phyloP scores from a whole-genome alignment of 2,113 vertebrate genomes.

The Lepus timidus region DNA sequence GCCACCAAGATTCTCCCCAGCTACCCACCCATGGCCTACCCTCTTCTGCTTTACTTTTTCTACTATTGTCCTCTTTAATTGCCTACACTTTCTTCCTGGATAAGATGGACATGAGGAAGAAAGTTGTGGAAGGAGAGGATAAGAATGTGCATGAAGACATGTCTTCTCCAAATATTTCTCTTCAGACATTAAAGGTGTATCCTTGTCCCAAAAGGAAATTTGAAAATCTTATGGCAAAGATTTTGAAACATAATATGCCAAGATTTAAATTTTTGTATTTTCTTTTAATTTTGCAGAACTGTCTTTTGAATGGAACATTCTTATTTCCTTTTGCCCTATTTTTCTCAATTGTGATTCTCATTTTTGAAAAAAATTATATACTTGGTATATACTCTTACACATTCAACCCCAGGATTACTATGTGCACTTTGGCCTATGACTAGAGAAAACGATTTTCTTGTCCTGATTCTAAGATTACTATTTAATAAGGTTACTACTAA shows the following conservation, averaged over 20 bases:
- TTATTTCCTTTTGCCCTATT: background rate
- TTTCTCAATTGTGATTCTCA: background rate
- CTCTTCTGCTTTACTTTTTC: background rate
- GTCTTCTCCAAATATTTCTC: background rate
- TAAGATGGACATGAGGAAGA: background rate
- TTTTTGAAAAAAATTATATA: conserved; percentile 1
- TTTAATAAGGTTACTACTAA: conserved; percentile 16
- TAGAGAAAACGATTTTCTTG: background rate
- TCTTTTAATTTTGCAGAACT: background rate
- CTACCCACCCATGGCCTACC: too few relatives aligned
- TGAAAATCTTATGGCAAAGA: background rate
- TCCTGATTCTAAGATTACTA: background rate
- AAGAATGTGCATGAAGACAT: background rate
- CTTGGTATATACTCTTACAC: background rate
- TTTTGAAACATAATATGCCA: background rate
- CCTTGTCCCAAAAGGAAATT: background rate
- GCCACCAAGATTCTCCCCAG: background rate
- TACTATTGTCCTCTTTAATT: background rate
- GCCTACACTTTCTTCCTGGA: conserved; percentile 4
- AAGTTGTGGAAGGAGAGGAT: background rate
- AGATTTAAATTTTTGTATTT: background rate
- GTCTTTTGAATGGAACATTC: background rate
- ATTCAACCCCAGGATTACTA: background rate
- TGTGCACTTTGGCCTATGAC: background rate
- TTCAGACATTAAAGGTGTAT: background rate